Evolutionary conservation across 2,888 invertebrate species (phyloP).

Genomic region (Drosophila birchii): DNA sequence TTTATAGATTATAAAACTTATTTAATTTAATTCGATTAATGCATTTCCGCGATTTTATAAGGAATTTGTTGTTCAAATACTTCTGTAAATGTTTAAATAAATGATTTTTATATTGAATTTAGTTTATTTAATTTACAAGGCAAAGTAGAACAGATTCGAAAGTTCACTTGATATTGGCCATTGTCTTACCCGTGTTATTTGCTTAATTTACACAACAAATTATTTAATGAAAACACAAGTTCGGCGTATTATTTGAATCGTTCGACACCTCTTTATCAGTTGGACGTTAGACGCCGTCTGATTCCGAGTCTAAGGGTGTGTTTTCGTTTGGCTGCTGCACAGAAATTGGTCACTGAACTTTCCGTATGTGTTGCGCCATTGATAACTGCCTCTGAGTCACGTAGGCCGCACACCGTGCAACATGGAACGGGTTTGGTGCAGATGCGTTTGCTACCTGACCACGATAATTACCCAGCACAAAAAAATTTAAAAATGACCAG

Average conservation of each 20-base stretch:
- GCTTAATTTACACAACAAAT: constrained; percentile 1
- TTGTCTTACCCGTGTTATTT: constrained; percentile 25
- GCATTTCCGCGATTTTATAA: background rate
- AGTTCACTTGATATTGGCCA: background rate
- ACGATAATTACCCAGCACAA: background rate
- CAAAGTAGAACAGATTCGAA: background rate
- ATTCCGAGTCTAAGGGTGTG: constrained; percentile 45
- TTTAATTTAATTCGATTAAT: background rate
- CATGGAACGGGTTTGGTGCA: constrained; percentile 40
- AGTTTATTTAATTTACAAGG: background rate
- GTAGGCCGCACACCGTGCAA: constrained; percentile 75
- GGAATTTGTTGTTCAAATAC: background rate
- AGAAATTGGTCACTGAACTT: constrained; percentile 70
- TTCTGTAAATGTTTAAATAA: background rate
- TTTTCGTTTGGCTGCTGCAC: constrained; percentile 53
- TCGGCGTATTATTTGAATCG: background rate
- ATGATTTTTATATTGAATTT: background rate
- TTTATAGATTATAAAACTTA: background rate
- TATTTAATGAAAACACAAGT: constrained; percentile 5
- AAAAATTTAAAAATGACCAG: background rate
- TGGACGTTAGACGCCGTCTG: constrained; percentile 47
- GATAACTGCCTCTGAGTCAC: constrained; percentile 79
- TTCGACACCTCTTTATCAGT: constrained; percentile 25
- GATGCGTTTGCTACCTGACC: constrained; percentile 18
- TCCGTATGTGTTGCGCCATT: constrained; percentile 73